Base-by-base conservation (phyloP, 2,113 vertebrate species). In the Leptobrachium ailaonicum region DNA sequence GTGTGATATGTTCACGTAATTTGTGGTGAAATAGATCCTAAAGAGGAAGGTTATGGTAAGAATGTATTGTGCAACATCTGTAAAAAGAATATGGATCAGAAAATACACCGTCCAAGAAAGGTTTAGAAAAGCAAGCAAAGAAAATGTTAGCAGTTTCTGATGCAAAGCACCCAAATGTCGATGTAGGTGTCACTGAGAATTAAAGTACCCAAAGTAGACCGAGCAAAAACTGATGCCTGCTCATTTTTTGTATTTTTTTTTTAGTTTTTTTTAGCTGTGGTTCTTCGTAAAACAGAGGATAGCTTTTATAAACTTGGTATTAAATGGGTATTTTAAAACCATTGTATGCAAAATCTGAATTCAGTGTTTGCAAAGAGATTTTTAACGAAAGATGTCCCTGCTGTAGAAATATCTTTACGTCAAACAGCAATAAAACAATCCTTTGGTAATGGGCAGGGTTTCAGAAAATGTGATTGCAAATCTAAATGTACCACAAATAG, bases 401-500 rank as follows among this genome's bases (percentile, higher is more conserved):
- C 66, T 67, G 32, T 41, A 67, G 66, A 67, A 67, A 67, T 41
- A 41, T 41, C 66, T 41, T 41, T 67, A 41, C 3, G 66, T 41
- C 32, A 67, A 67, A 41, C 66, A 67, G 66, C 66, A 41, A 41
- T 41, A 0, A 41, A 41, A 41, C 32, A 67, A 41, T 67, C 40
- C 32, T 7, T 2, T 3, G 41, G 66, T 41, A 41, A 4, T 41
- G 66, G 66, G 66, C 66, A 67, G 41, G 66, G 66, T 41, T 67
- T 41, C 41, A 41, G 32, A 41, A 41, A 41, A 41, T 67, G 32
- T 67, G 32, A 67, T 8, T 67, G 66, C 66, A 67, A 67, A 41
- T 41, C 32, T 41, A 67, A 67, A 41, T 67, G 66, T 67, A 41
- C 66, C 66, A 67, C 66, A 67, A 67, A 67, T 67, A 67, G 41